phyloP scores from a whole-genome alignment of 2,888 invertebrate genomes.

The Ectropis crepuscularia region DNA sequence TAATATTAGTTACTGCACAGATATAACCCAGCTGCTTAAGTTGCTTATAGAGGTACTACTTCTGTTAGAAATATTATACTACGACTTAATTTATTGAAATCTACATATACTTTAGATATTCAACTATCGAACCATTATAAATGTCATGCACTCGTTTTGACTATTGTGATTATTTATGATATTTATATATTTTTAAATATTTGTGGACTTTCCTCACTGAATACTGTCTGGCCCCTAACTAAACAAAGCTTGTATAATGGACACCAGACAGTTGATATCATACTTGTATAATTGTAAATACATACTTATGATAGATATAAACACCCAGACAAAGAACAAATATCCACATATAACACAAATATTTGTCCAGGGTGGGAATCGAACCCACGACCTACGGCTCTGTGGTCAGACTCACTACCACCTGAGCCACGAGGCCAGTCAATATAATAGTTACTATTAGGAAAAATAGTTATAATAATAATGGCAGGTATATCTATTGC shows the following conservation, averaged over 20 bases:
- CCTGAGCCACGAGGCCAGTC: too few species aligned
- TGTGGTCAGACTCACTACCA: too few species aligned
- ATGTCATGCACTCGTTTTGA: slow-evolving; percentile 18
- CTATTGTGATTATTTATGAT: slow-evolving; percentile 22
- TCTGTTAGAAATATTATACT: slow-evolving; percentile 32
- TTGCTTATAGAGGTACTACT: slow-evolving; percentile 28
- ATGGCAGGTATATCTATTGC: slow-evolving; percentile 72
- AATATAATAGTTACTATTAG: slow-evolving; percentile 35
- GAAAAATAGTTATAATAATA: slow-evolving; percentile 53
- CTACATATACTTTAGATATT: slow-evolving; percentile 20
- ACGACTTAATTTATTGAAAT: slow-evolving; percentile 16
- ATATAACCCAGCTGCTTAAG: slow-evolving; percentile 35
- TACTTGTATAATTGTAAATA: too few species aligned
- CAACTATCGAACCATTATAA: slow-evolving; percentile 10
- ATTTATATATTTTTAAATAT: slow-evolving; percentile 28
- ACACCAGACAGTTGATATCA: too few species aligned
- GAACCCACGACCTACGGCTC: too few species aligned
- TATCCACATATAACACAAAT: too few species aligned
- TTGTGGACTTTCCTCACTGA: not conserved
- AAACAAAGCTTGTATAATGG: too few species aligned
- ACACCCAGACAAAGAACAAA: too few species aligned
- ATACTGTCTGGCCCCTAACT: not conserved
- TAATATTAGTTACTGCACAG: slow-evolving; percentile 34
- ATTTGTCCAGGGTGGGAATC: too few species aligned
- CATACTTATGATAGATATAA: too few species aligned